Evolutionary conservation across 2,888 invertebrate genomes (phyloP).

Genomic region (Polydrusus pterygomalis): DNA sequence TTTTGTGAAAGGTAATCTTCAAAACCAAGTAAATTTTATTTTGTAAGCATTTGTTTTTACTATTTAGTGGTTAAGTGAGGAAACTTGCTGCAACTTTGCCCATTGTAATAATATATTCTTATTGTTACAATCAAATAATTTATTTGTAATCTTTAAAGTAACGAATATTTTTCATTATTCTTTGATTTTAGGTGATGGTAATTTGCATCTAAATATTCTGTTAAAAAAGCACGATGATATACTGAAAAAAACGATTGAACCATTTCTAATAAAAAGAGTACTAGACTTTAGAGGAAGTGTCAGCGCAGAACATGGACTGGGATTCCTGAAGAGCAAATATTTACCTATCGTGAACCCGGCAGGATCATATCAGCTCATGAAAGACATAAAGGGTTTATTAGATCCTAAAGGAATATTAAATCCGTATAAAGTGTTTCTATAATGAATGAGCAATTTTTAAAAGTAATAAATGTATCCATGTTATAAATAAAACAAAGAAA

Average conservation of each 20-base stretch:
- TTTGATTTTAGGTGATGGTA: slow-evolving; percentile 85
- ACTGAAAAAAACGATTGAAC: slow-evolving; percentile 83
- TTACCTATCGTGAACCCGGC: slow-evolving; percentile 85
- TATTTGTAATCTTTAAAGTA: no score
- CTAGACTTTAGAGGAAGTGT: slow-evolving; percentile 87
- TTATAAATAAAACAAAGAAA: neutral
- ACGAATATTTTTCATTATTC: no score
- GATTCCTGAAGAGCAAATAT: slow-evolving; percentile 88
- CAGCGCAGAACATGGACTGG: slow-evolving; percentile 98
- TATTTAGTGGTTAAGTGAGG: no score
- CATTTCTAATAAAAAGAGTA: slow-evolving; percentile 91
- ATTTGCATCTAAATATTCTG: slow-evolving; percentile 93
- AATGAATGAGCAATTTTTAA: neutral
- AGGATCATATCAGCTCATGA: slow-evolving; percentile 86
- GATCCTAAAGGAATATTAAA: slow-evolving; percentile 96
- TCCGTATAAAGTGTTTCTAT: slow-evolving; percentile 88
- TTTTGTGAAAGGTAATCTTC: no score
- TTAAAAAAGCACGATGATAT: slow-evolving; percentile 77
- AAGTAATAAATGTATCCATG: neutral
- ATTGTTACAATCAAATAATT: no score
- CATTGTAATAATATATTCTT: no score
- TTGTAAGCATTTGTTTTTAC: no score
- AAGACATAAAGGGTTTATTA: slow-evolving; percentile 86
- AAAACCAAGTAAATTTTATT: no score
- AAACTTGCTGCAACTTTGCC: no score